phyloP scores from a whole-genome alignment of 53 echinoderm and acorn worm genomes.

The Luidia sarsii region DNA sequence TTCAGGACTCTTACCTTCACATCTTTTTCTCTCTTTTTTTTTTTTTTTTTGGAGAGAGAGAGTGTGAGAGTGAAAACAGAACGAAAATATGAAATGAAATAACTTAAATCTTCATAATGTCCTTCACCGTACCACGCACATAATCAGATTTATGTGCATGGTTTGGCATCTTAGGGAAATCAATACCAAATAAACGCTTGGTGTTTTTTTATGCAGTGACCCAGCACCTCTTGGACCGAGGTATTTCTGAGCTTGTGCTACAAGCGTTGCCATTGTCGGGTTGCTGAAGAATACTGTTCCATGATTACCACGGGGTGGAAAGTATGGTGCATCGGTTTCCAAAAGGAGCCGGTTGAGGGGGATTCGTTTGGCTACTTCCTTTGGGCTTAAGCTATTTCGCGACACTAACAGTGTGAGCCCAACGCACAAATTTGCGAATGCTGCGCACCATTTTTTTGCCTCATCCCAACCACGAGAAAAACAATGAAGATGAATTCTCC shows the following conservation, averaged over 20 bases:
- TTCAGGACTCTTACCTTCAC: no score
- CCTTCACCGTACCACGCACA: no score
- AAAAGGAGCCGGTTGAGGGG: not conserved
- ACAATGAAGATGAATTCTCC: conserved; percentile 19
- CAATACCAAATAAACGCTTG: not conserved
- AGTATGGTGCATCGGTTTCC: conserved; percentile 16
- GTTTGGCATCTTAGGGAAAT: no score
- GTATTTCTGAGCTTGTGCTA: not conserved
- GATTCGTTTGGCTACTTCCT: not conserved
- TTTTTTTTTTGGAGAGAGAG: no score
- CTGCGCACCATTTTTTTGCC: not conserved
- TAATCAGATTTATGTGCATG: no score
- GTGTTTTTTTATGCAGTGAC: not conserved
- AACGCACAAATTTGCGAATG: not conserved
- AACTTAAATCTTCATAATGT: no score
- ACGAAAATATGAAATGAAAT: no score
- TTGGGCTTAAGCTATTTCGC: not conserved
- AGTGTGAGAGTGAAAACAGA: no score
- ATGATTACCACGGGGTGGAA: not conserved
- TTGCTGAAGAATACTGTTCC: not conserved
- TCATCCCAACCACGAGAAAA: not conserved
- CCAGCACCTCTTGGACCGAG: not conserved
- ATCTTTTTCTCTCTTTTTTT: no score
- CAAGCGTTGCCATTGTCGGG: conserved; percentile 3
- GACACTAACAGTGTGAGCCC: not conserved